A percentile compares a stretch with the other conserved stretches of the same genome.
Conservation (phyloP, 1,140 invertebrate species). For the Leucophenga varia region DNA sequence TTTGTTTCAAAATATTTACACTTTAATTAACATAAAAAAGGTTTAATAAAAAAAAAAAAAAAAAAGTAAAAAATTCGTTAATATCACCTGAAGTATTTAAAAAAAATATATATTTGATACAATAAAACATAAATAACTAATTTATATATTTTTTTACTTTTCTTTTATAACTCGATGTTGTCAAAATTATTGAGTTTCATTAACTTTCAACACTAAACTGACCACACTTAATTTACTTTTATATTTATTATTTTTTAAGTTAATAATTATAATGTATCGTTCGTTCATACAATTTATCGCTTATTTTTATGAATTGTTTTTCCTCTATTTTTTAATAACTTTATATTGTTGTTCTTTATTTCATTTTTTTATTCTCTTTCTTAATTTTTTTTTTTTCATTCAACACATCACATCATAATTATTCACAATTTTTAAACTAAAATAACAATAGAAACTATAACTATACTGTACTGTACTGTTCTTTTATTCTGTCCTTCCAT, state of each 20-base stretch:
- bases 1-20: too few relatives aligned
- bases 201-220: constrained; percentile 24
- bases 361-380: too few relatives aligned
- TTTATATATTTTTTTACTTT: too few relatives aligned
- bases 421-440: constrained; percentile 51
- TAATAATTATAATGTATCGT: constrained; percentile 38
- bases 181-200: constrained; percentile 18
- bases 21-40: constrained; percentile 1
- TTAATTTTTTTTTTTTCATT: too few relatives aligned
- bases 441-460: constrained; percentile 53
- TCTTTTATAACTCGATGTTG: too few relatives aligned
- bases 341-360: too few relatives aligned
- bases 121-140: too few relatives aligned
- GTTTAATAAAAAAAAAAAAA: constrained; percentile 6
- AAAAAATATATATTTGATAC: too few relatives aligned
- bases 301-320: constrained; percentile 23
- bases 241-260: constrained; percentile 17
- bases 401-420: constrained; percentile 48
- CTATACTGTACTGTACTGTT: too few relatives aligned
- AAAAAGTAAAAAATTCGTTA: constrained; percentile 48
- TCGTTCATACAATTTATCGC: constrained; percentile 31
- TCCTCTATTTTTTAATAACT: constrained; percentile 47
- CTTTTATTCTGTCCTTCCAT: background rate
- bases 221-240: constrained; percentile 21
- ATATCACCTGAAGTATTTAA: constrained; percentile 38